Base-by-base conservation (phyloP, 2,888 invertebrate genomes). In the Acanthococcus lagerstroemiae region DNA sequence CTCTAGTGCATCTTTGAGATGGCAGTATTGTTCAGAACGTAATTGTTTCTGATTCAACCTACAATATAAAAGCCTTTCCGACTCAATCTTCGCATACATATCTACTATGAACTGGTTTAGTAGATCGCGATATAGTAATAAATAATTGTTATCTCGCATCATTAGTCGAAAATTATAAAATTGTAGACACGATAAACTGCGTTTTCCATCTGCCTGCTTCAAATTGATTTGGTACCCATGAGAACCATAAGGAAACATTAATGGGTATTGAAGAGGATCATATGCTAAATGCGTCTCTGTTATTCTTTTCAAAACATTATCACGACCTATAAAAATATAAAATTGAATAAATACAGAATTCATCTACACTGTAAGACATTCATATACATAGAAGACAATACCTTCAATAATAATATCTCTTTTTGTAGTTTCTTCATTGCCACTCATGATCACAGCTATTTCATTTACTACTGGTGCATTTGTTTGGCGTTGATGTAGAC, bases 191-290 rank as follows among this genome's bases (percentile, higher is more conserved):
- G 69, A 70, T 45, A 67, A 55, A 4, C 44, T 66, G 52, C 48
- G 58, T 9, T 19, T 12, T 9, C 68, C 66, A 44, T 70, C 61
- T 6, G 7, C 46, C 37, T 67, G 68, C 6, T 27, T 27, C 19
- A 72, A 58, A 22, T 67, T 19, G 24, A 71, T 67, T 26, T 60
- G 46, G 56, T 74, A 74, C n/a, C 71, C 72, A 69, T 73, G 71
- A 55, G 74, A 69, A 12, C 72, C 71, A 55, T 50, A 24, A 12
- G 70, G 70, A 65, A 74, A 76, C 58, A 73, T 68, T 3, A 76
- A 24, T 0, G 73, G 73, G 57, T 75, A 75, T 27, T 70, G 69
- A 30, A 76, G 66, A 25, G 74, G 68, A 66, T 75, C 73, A 26
- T 71, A 71, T 2, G 68, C 60, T 26, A 69, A 44, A 52, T 70